Conservation (phyloP, 2,113 vertebrate species). For the Emydura subglobosa region DNA sequence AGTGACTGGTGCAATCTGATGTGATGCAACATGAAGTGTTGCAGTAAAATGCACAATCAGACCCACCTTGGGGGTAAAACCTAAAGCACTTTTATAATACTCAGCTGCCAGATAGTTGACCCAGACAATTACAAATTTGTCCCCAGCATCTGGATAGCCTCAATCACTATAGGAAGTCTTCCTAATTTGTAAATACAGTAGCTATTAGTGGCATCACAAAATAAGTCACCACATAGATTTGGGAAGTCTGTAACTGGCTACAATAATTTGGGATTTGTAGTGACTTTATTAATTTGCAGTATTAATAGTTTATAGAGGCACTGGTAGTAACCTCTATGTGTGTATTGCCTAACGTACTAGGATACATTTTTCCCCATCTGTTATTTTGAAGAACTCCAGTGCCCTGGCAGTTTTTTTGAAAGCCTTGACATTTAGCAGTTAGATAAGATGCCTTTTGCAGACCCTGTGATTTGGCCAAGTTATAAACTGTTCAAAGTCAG, state of each 20-base stretch:
- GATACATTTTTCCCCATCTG: neutral
- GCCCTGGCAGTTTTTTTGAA: slow-evolving; percentile 39
- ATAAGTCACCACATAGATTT: slow-evolving; percentile 64
- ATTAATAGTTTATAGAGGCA: slow-evolving; percentile 39
- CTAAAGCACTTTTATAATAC: slow-evolving; percentile 60
- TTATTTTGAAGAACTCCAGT: slow-evolving; percentile 56
- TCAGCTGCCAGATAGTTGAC: slow-evolving; percentile 59
- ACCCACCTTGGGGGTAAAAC: slow-evolving; percentile 39
- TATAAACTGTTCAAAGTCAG: slow-evolving; percentile 58
- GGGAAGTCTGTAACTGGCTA: slow-evolving; percentile 39
- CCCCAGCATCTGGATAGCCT: slow-evolving; percentile 52
- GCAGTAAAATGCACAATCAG: slow-evolving; percentile 39
- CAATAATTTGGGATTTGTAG: slow-evolving; percentile 20
- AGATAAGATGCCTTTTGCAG: slow-evolving; percentile 50
- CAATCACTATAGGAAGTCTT: slow-evolving; percentile 71
- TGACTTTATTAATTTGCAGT: slow-evolving; percentile 67
- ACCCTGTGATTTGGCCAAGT: slow-evolving; percentile 46
- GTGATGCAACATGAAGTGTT: slow-evolving; percentile 32
- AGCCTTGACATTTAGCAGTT: slow-evolving; percentile 55
- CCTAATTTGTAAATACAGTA: slow-evolving; percentile 71
- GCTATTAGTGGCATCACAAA: slow-evolving; percentile 68
- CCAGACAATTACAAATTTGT: slow-evolving; percentile 69
- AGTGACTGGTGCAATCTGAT: slow-evolving; percentile 37
- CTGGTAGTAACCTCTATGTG: slow-evolving; percentile 50
- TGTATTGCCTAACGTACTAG: slow-evolving; percentile 42